Evolutionary conservation across 2,113 vertebrate species (phyloP).

Genomic region (Piliocolobus tephrosceles): DNA sequence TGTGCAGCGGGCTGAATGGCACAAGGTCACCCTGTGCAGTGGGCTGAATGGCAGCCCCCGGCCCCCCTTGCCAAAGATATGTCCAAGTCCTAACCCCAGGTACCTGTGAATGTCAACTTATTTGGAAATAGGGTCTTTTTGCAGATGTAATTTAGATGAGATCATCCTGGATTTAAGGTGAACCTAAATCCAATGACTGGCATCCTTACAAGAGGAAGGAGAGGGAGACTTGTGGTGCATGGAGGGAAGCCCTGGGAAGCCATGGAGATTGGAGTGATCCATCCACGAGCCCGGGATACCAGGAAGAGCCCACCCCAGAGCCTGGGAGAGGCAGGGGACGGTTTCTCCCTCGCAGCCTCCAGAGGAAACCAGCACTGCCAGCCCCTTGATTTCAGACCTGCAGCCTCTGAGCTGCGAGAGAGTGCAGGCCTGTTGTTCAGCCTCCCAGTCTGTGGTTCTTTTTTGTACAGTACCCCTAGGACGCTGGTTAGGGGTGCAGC

Average conservation of each 20-base stretch:
- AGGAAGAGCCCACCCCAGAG: no score
- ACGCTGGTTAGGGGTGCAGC: fast-evolving
- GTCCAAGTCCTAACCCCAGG: neutral
- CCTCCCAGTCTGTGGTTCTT: neutral
- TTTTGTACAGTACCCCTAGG: neutral
- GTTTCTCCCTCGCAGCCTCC: neutral
- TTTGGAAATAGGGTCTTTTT: neutral
- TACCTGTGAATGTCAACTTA: neutral
- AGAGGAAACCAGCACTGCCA: neutral
- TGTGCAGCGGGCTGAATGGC: neutral
- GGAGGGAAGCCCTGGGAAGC: neutral
- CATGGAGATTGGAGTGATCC: neutral
- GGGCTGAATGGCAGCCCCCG: fast-evolving
- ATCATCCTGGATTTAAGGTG: neutral
- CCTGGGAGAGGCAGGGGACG: fast-evolving
- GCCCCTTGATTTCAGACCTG: neutral
- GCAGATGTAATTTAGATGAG: neutral
- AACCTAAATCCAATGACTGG: neutral
- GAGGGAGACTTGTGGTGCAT: neutral
- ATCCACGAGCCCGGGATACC: fast-evolving
- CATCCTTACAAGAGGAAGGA: neutral
- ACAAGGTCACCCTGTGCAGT: fast-evolving
- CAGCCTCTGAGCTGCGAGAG: neutral
- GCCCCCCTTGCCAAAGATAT: fast-evolving
- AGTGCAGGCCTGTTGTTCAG: fast-evolving